A percentile compares a stretch with the other conserved stretches of the same genome.
Conservation (phyloP, 2,113 vertebrate species). For the Cariama cristata region DNA sequence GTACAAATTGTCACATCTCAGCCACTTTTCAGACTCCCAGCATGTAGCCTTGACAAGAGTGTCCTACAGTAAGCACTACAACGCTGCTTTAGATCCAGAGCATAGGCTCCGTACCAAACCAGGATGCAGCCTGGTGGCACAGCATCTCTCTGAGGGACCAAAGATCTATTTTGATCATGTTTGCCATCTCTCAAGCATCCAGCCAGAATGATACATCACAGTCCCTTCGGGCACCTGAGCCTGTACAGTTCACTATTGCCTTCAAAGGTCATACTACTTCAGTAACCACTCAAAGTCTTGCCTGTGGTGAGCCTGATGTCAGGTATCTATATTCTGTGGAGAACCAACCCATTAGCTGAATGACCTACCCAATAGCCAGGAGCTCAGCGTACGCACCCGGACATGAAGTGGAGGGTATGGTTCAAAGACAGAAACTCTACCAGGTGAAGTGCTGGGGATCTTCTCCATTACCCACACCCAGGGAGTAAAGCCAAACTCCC, state of each 20-base stretch:
- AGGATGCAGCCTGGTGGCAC: not conserved
- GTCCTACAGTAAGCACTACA: not conserved
- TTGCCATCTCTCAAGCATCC: not conserved
- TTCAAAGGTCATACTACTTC: not conserved
- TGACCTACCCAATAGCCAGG: not conserved
- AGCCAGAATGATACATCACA: not conserved
- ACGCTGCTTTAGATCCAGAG: not conserved
- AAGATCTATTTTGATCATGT: not conserved
- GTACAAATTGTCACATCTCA: not conserved
- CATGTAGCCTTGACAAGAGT: not conserved
- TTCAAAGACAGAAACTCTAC: not conserved
- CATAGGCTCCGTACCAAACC: not conserved
- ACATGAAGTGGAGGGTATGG: not conserved
- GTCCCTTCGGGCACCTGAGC: not conserved
- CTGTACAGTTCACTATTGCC: not conserved
- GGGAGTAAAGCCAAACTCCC: not conserved
- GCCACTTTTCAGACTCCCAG: not conserved
- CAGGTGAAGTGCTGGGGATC: not conserved
- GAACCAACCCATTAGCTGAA: not conserved
- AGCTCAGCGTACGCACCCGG: accelerated
- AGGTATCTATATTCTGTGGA: not conserved
- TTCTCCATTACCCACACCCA: not conserved
- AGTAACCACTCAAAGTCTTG: not conserved
- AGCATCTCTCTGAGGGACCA: not conserved
- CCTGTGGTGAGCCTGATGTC: no score